A percentile compares a stretch with the other conserved stretches of the same genome.
phyloP scores from a whole-genome alignment of 2,113 vertebrate species.

The Tympanuchus pallidicinctus region DNA sequence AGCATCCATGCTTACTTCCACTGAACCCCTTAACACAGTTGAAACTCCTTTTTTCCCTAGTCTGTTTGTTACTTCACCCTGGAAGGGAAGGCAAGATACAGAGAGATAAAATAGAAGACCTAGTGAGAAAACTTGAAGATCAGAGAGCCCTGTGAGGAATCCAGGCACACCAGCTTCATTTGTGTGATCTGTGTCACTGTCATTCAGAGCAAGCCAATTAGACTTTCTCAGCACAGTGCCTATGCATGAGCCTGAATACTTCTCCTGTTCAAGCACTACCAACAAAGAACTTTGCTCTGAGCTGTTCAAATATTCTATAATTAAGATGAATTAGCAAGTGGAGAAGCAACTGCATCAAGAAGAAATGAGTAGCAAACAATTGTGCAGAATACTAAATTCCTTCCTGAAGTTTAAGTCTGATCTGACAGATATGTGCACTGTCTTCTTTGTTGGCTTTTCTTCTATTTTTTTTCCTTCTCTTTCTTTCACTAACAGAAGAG shows the following conservation, averaged over 20 bases:
- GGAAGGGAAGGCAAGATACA: not conserved
- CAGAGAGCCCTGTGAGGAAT: not conserved
- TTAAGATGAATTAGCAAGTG: conserved; percentile 68
- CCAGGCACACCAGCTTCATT: not conserved
- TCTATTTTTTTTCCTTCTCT: not conserved
- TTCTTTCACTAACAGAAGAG: not conserved
- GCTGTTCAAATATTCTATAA: conserved; percentile 71
- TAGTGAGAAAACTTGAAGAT: not conserved
- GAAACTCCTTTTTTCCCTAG: not conserved
- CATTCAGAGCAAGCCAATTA: conserved; percentile 34
- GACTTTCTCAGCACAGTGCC: not conserved
- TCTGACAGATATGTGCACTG: not conserved
- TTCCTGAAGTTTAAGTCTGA: conserved; percentile 2
- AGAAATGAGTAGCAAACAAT: conserved; percentile 38
- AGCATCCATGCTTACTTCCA: not conserved
- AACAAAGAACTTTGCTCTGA: conserved; percentile 64
- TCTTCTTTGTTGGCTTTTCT: not conserved
- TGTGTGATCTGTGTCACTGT: not conserved
- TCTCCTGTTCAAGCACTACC: conserved; percentile 29
- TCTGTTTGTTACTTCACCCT: not conserved
- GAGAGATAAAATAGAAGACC: not conserved
- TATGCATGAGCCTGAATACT: conserved; percentile 28
- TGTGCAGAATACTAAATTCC: conserved; percentile 47
- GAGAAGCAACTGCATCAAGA: conserved; percentile 25
- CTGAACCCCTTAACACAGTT: not conserved